These are phyloP conservation scores for Pogona vitticeps DNA, from an alignment of 2,113 vertebrate genomes.

Conservation along the genomic window DNA sequence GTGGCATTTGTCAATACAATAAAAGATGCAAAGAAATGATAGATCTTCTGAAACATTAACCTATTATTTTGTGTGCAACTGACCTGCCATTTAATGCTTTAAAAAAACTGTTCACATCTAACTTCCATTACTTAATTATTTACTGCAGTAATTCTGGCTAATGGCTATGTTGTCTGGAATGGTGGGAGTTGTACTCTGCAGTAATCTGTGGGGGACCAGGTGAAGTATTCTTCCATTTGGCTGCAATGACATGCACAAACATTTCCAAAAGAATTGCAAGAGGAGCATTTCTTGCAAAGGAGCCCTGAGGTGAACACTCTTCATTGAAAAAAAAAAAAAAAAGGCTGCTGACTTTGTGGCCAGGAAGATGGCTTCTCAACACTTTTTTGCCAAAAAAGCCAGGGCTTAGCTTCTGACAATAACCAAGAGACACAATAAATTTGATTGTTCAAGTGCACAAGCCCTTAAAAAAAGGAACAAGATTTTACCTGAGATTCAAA, in stretches of 20 bases:
- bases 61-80: background rate
- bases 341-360: background rate
- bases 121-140: background rate
- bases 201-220: too few species aligned
- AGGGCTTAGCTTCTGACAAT: background rate
- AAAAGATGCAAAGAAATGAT: background rate
- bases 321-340: too few species aligned
- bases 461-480: background rate
- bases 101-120: background rate
- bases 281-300: too few species aligned
- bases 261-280: background rate
- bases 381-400: background rate
- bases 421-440: background rate
- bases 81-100: background rate
- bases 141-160: background rate
- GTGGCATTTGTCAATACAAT: background rate
- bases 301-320: too few species aligned
- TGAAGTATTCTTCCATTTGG: too few species aligned
- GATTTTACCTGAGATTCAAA: conserved; percentile 3
- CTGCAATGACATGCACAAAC: too few species aligned
- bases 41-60: background rate
- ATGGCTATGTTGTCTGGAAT: background rate
- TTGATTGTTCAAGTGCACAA: background rate
- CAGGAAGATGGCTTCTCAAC: background rate
- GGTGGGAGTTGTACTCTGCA: background rate